phyloP scores from a whole-genome alignment of 2,113 vertebrate genomes.

The Lichenostomus cassidix region DNA sequence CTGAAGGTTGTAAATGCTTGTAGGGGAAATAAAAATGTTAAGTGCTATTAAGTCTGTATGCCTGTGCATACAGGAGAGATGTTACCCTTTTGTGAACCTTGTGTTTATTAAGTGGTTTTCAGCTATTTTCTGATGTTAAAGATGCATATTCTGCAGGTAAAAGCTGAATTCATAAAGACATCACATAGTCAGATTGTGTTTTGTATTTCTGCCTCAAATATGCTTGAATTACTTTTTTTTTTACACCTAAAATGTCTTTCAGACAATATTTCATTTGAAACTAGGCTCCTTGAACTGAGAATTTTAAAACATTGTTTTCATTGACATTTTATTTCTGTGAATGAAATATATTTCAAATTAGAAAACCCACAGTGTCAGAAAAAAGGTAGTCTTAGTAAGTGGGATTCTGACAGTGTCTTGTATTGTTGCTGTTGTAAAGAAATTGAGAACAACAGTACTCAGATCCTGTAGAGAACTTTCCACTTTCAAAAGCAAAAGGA shows the following conservation, averaged over 20 bases:
- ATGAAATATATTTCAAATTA: neutral
- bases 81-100: neutral
- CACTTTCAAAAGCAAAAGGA: neutral
- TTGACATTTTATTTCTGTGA: neutral
- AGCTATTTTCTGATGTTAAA: neutral
- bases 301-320: slow-evolving; percentile 19
- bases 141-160: neutral
- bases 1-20: neutral
- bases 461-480: neutral
- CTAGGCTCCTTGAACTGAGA: neutral
- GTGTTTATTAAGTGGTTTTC: slow-evolving; percentile 11
- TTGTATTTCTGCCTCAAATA: neutral
- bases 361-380: neutral
- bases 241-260: slow-evolving; percentile 18
- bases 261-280: neutral
- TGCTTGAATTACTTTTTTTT: neutral
- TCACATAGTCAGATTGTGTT: neutral
- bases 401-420: neutral
- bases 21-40: neutral
- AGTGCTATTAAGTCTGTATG: neutral
- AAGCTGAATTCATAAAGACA: neutral
- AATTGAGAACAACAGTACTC: neutral
- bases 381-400: neutral
- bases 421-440: neutral
- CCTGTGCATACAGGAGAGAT: neutral